These are phyloP conservation scores for Hybognathus amarus DNA, from an alignment of 2,797 vertebrate genomes.

Conservation along the genomic window DNA sequence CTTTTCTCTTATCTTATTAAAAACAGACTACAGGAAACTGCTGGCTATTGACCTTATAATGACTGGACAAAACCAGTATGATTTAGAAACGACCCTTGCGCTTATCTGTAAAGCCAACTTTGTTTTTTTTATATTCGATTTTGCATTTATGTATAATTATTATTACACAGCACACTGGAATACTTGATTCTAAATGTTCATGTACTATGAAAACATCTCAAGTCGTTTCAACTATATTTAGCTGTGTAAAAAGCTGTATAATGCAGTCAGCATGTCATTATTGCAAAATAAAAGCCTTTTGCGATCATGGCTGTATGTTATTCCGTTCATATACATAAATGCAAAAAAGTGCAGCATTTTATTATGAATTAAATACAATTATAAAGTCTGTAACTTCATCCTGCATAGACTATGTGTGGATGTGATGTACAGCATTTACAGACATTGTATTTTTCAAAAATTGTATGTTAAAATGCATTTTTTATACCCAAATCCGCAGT, in stretches of 20 bases:
- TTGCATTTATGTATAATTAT: constrained; percentile 38
- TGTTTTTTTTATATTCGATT: not conserved
- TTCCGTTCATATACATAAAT: constrained; percentile 11
- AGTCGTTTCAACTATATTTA: not conserved
- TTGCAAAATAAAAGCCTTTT: not conserved
- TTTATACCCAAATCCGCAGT: not conserved
- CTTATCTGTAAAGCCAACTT: not conserved
- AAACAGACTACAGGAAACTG: constrained; percentile 18
- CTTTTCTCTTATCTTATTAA: constrained; percentile 16
- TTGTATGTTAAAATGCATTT: not conserved
- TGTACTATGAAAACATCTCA: not conserved
- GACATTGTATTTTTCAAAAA: not conserved
- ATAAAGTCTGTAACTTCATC: not conserved
- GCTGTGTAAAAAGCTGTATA: not conserved
- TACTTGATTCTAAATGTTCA: not conserved
- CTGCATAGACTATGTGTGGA: not conserved
- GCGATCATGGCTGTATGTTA: not conserved
- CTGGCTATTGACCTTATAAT: constrained; percentile 5
- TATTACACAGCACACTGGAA: constrained; percentile 4
- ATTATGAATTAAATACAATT: not conserved
- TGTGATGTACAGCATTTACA: not conserved
- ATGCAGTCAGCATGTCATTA: not conserved
- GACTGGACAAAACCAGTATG: constrained; percentile 18
- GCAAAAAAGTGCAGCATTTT: constrained; percentile 23
- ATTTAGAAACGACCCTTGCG: constrained; percentile 39